Percentiles rank a stretch among this genome's conserved stretches.
phyloP scores from a whole-genome alignment of 2,113 vertebrate genomes.

The Chaetodon auriga region DNA sequence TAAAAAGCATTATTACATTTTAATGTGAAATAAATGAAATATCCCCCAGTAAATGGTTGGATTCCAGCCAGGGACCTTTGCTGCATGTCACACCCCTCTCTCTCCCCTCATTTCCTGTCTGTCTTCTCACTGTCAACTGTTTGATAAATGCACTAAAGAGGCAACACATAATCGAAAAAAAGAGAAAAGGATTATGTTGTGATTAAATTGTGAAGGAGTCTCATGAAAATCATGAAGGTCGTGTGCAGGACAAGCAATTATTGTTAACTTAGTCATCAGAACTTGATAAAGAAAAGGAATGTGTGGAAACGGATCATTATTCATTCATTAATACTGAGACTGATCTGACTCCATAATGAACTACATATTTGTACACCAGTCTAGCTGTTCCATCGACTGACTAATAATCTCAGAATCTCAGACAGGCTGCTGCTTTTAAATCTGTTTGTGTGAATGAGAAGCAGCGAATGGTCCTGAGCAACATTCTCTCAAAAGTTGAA shows the following conservation, averaged over 20 bases:
- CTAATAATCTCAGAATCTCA: background rate
- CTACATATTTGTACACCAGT: background rate
- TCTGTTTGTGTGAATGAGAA: background rate
- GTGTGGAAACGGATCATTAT: too few relatives aligned
- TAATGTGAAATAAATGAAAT: too few relatives aligned
- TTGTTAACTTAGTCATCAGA: too few relatives aligned
- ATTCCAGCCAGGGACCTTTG: too few relatives aligned
- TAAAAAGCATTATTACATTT: too few relatives aligned
- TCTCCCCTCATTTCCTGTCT: too few relatives aligned
- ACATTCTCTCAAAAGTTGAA: background rate
- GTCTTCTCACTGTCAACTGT: too few relatives aligned
- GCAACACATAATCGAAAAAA: background rate
- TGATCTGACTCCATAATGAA: background rate
- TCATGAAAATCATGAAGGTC: background rate
- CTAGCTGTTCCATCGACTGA: background rate
- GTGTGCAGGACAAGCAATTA: background rate
- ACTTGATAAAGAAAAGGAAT: too few relatives aligned
- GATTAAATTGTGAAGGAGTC: background rate
- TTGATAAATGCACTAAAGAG: too few relatives aligned
- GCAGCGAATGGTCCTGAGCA: background rate
- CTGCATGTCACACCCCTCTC: too few relatives aligned
- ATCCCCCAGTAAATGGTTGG: too few relatives aligned
- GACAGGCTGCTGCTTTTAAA: background rate
- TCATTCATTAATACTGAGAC: too few relatives aligned
- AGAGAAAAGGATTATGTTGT: background rate